Evolutionary conservation across 2,888 invertebrate genomes (phyloP).

Genomic region (Labia minor): DNA sequence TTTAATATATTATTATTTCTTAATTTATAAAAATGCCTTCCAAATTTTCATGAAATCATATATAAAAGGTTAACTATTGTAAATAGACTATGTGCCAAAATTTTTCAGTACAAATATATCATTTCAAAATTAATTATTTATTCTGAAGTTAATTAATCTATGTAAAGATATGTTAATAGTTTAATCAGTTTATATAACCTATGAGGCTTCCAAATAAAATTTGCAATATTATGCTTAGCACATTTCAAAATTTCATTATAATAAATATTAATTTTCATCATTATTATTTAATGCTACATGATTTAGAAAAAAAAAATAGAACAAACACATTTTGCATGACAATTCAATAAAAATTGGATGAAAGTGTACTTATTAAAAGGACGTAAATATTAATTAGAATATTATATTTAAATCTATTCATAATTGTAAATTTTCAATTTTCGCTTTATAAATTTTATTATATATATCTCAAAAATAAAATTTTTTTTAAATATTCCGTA

Average conservation of each 20-base stretch:
- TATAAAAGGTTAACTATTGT: too few species aligned
- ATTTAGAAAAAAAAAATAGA: too few species aligned
- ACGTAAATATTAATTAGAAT: background rate
- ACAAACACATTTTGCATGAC: too few species aligned
- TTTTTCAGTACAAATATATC: too few species aligned
- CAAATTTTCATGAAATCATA: background rate
- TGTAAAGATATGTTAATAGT: background rate
- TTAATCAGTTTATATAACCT: background rate
- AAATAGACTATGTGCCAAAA: too few species aligned
- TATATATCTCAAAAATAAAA: background rate
- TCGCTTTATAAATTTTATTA: slow-evolving; percentile 13
- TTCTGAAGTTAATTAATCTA: background rate
- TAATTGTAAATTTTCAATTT: slow-evolving; percentile 8
- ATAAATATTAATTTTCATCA: too few species aligned
- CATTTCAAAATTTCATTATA: too few species aligned
- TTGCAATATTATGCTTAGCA: too few species aligned
- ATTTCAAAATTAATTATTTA: background rate
- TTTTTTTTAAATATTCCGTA: background rate
- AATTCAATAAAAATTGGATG: too few species aligned
- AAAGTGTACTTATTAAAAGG: background rate
- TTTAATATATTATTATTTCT: too few species aligned
- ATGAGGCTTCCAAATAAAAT: background rate
- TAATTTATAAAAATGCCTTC: too few species aligned
- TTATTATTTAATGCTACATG: too few species aligned
- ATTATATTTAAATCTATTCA: background rate